These are phyloP conservation scores for Cyaniris semiargus DNA, from an alignment of 2,888 invertebrate genomes.

Conservation along the genomic window DNA sequence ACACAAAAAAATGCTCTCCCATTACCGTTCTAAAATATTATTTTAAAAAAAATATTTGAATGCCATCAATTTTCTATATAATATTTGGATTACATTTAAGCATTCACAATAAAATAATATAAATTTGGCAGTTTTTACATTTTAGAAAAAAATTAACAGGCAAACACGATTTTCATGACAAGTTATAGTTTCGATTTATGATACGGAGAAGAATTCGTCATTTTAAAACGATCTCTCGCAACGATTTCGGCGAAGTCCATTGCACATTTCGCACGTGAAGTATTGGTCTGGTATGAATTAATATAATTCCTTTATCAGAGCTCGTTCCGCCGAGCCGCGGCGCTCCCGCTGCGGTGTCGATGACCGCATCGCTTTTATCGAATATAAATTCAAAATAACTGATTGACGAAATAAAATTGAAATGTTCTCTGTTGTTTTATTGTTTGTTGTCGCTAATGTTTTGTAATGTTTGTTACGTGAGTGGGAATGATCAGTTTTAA, in stretches of 20 bases:
- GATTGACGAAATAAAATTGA: constrained; percentile 45
- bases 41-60: not conserved
- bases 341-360: constrained; percentile 47
- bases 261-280: constrained; percentile 33
- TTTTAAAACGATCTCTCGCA: constrained; percentile 30
- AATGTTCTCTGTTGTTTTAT: not conserved
- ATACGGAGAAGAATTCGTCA: constrained; percentile 9
- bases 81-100: too few species aligned
- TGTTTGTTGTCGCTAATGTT: not conserved
- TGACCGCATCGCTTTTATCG: constrained; percentile 53
- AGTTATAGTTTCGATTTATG: not conserved
- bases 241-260: constrained; percentile 30
- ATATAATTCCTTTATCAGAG: constrained; percentile 64
- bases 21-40: not conserved
- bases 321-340: constrained; percentile 50
- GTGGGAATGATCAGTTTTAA: not conserved
- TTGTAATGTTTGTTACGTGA: not conserved
- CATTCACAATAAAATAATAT: too few species aligned
- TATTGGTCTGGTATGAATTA: constrained; percentile 51
- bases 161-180: not conserved
- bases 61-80: not conserved
- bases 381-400: constrained; percentile 44
- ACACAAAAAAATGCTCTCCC: not conserved
- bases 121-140: too few species aligned
- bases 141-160: not conserved